These are phyloP conservation scores for Novumbra hubbsi DNA, from an alignment of 2,797 vertebrate species.

Conservation along the genomic window DNA sequence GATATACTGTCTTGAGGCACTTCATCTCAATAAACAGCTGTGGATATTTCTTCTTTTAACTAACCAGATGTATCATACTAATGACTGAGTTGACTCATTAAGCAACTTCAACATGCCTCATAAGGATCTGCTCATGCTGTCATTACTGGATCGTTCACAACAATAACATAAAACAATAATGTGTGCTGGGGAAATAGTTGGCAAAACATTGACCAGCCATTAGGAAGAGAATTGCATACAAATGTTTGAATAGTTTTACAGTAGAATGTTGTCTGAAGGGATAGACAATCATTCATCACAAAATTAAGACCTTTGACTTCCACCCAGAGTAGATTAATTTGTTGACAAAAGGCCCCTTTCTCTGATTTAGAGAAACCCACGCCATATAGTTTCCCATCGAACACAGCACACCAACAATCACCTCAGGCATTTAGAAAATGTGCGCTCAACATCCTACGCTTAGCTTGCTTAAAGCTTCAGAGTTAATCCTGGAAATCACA, in stretches of 20 bases:
- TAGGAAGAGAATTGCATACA: conserved; percentile 2
- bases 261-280: conserved; percentile 23
- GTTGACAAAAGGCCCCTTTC: conserved; percentile 48
- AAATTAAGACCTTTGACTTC: conserved; percentile 35
- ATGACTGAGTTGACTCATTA: background rate
- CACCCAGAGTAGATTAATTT: conserved; percentile 46
- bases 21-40: background rate
- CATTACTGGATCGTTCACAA: background rate
- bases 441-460: conserved; percentile 49
- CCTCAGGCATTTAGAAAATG: conserved; percentile 52
- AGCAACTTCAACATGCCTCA: background rate
- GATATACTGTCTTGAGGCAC: background rate
- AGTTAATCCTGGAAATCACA: conserved; percentile 53
- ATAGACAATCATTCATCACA: conserved; percentile 23
- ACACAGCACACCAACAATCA: conserved; percentile 50
- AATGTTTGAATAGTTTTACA: background rate
- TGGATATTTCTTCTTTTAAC: background rate
- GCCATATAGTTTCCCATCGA: conserved; percentile 49
- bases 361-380: conserved; percentile 34
- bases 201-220: background rate
- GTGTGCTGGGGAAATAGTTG: background rate
- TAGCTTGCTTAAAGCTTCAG: conserved; percentile 56
- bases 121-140: background rate
- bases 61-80: background rate
- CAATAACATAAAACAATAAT: background rate